Evolutionary conservation across 2,113 vertebrate species (phyloP), one percentile per base, ranked within the genome.

Genomic region (Bubo blakistoni): DNA sequence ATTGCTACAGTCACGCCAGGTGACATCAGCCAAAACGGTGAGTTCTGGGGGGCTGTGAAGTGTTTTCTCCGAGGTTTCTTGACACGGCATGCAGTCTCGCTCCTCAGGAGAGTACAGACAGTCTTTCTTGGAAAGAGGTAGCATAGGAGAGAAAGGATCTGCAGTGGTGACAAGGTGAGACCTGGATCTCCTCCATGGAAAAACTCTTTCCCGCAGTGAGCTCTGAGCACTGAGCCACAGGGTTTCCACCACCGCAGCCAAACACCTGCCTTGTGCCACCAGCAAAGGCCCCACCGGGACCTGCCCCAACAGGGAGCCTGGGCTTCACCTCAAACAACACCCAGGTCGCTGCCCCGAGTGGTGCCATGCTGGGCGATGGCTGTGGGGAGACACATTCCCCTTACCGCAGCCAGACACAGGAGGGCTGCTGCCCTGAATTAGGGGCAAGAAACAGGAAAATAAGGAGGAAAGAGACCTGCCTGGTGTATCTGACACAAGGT

Each of bases 191-290:
- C 62, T 82, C 47, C 21, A 32, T 3, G 14, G 58, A n/a, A 85
- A 74, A 25, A 4, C 16, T 67, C 49, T 49, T 63, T 34, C 44
- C 54, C 15, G 24, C 12, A 11, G 27, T 42, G 40, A 42, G 40
- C 40, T 42, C 40, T 9, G 20, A 81, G 25, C 17, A 12, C 51
- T 13, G 32, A 65, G 30, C n/a, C 17, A 17, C 3, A 1, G 21
- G 3, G 7, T 44, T 80, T 42, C 61, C 22, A 19, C 44, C 3
- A 1, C 38, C 4, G 2, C 79, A 69, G 79, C 62, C 34, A 34
- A 81, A 59, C 27, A 16, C 46, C 36, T 1, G 0, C 72, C n/a
- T 70, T 0, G 2, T 26, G 25, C 14, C 30, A n/a, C 24, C 57
- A 44, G 46, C 36, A 32, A 61, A 38, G 24, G 30, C 58, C 34